These are phyloP conservation scores for Sarcophaga carnaria DNA, from an alignment of 2,888 invertebrate species.

Conservation along the genomic window DNA sequence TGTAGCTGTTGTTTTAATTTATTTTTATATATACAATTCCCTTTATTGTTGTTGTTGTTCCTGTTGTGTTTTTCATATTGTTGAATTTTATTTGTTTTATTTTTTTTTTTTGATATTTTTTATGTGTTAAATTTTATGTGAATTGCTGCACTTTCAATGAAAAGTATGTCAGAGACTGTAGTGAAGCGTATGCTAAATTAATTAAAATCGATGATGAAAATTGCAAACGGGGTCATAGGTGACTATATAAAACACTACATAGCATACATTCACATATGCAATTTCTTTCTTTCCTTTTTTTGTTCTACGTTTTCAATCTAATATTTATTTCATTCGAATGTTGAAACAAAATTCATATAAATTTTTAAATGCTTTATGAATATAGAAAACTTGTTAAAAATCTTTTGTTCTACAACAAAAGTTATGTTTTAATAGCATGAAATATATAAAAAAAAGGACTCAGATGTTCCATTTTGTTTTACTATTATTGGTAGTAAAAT, in stretches of 20 bases:
- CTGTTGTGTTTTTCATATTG: neutral
- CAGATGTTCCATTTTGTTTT: too few relatives aligned
- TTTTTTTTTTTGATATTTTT: constrained; percentile 1
- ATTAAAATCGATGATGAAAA: constrained; percentile 12
- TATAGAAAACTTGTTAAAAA: too few relatives aligned
- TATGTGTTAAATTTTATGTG: constrained; percentile 38
- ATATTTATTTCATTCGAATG: neutral
- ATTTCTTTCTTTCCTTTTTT: neutral
- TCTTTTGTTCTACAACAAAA: too few relatives aligned
- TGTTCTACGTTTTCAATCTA: neutral
- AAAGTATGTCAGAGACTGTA: constrained; percentile 37
- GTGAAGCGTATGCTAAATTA: constrained; percentile 1
- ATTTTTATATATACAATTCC: constrained; percentile 34
- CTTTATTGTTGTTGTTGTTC: constrained; percentile 6
- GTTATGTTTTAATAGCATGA: too few relatives aligned
- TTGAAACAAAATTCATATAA: neutral
- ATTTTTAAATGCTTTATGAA: neutral
- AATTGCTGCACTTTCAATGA: constrained; percentile 33
- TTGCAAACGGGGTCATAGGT: neutral
- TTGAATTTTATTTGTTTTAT: neutral
- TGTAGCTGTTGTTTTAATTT: neutral
- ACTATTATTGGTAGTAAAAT: too few relatives aligned
- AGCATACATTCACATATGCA: neutral
- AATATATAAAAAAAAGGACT: too few relatives aligned
- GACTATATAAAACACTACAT: neutral